Evolutionary conservation across 2,113 vertebrate genomes (phyloP).

Genomic region (Ursus arctos): DNA sequence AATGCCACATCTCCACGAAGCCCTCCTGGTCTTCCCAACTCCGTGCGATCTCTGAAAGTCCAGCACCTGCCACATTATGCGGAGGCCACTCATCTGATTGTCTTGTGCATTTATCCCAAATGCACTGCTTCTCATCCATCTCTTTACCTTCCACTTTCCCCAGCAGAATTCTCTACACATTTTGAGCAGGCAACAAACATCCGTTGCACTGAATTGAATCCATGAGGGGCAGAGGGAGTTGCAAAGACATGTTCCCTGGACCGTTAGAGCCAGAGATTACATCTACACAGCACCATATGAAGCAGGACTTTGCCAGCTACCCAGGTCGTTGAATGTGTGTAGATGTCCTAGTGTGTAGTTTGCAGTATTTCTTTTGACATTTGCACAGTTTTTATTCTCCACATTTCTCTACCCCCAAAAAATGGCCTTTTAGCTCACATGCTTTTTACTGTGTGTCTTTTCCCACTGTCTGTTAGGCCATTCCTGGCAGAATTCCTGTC

Average conservation of each 20-base stretch:
- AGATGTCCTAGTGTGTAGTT: background rate
- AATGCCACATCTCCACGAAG: too few species aligned
- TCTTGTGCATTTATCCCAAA: background rate
- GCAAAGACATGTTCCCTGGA: background rate
- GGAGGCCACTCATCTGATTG: accelerated
- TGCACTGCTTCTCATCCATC: background rate
- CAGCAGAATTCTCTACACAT: background rate
- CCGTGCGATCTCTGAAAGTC: background rate
- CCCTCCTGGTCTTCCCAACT: background rate
- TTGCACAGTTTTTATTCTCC: constrained; percentile 44
- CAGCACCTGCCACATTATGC: accelerated
- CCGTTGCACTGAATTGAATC: background rate
- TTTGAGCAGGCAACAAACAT: background rate
- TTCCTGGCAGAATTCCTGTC: constrained; percentile 49
- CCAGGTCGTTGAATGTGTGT: background rate
- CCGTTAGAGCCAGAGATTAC: background rate
- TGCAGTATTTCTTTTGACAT: constrained; percentile 20
- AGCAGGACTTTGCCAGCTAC: background rate
- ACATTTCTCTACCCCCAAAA: background rate
- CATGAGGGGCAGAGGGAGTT: background rate
- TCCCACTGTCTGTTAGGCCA: background rate
- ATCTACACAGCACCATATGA: background rate
- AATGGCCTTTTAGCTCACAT: constrained; percentile 3
- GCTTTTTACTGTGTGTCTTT: constrained; percentile 23
- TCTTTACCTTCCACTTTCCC: background rate